Evolutionary conservation across 2,797 vertebrate species (phyloP), one percentile per base, ranked within the genome.

Genomic region (Hoplostethus atlanticus): DNA sequence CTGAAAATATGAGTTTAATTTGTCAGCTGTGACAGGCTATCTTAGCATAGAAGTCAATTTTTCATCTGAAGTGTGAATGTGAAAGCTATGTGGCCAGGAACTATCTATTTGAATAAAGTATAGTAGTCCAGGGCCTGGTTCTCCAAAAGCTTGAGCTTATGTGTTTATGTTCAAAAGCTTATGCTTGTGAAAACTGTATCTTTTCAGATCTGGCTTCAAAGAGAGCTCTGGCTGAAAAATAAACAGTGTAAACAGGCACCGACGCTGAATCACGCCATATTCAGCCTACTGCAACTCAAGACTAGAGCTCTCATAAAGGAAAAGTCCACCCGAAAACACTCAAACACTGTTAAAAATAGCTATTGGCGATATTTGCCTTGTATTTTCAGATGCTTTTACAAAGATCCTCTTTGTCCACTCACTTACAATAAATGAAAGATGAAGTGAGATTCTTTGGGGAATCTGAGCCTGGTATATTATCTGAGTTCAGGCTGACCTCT

Each of bases 401-500:
- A 50, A 38, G 44, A 38, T 60, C 34, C 5, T 56, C 1, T 3
- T 46, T 28, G 34, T 36, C 56, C 2, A 64, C 10, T 44, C 40
- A 38, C 21, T 31, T 68, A 65, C 56, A 5, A 15, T 0, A 8
- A 52, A 25, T 51, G 9, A 5, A 61, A 16, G 40, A 30, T 31
- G 8, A 54, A 28, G 2, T 17, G 31, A 44, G 12, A 38, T 5
- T 36, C 48, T 57, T 17, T 4, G 5, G 21, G 10, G 42, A 44
- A 77, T 0, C 34, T 36, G 34, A 36, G 34, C 34, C 34, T 8
- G 34, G 34, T 36, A 36, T 36, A 6, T 28, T 25, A 28, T 55
- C 54, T 15, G 15, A 34, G 9, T 66, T 16, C 3, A 15, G 15
- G 55, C 95, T 93, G 88, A 99, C 97, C 97, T 96, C 92, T 99